Base-by-base conservation (phyloP, 2,888 invertebrate genomes). In the Eudasyphora cyanicolor region DNA sequence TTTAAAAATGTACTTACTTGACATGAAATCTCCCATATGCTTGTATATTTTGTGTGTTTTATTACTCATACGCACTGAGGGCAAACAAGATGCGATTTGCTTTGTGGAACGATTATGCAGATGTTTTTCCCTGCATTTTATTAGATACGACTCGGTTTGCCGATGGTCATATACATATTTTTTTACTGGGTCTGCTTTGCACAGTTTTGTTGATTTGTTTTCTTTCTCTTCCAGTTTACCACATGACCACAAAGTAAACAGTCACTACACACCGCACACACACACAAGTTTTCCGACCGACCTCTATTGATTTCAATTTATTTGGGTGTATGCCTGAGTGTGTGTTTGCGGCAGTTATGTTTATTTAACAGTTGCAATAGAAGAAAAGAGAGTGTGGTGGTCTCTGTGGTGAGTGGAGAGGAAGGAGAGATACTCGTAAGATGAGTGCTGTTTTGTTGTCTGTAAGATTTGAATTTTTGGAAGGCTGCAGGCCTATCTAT, bases 161-260 rank as follows among this genome's bases (percentile, higher is more conserved):
- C 5, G 35, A 8, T 6, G 35, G 5, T 5, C 8, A 35, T 35
- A 8, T 35, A 8, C 10, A 8, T 38, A 38, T 38, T 38, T 38
- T 38, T n/a, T n/a, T n/a, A n/a, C n/a, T n/a, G n/a, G 38, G 38
- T 38, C 2, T 38, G 38, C 14, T 8, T 38, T 38, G n/a, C n/a
- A 38, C 38, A 38, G 38, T 57, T 57, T 27, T 51, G 19, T 21
- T 51, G 51, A 51, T 24, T 24, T 57, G 10, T 1, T 19, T 38
- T 42, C 38, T 67, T 67, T 67, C 32, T 67, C 38, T 38, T 67
- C n/a, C 6, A 24, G 32, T 54, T 73, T 32, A 35, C 32, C 54
- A 57, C 14, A 73, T 57, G 32, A 29, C 27, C n/a, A 17, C 75
- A 51, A 51, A 51, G 17, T 51, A 51, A 51, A 21, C 8, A 7